Base-by-base conservation (phyloP, 2,797 vertebrate species). In the Epinephelus awoara region DNA sequence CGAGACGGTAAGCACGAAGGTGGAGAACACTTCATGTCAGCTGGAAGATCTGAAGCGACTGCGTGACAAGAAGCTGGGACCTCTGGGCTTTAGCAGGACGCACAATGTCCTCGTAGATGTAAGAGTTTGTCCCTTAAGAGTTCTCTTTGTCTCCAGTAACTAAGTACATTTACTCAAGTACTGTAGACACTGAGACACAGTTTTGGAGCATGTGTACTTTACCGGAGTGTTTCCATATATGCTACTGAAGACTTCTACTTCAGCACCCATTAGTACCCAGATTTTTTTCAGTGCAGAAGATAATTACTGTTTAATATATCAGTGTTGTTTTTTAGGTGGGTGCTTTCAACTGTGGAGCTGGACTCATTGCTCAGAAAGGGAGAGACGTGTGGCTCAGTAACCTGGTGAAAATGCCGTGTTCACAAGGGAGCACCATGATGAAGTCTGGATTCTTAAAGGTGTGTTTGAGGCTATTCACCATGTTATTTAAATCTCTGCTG, bases 391-490 rank as follows among this genome's bases (percentile, higher is more conserved):
- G 94, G 95, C 1, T 34, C 4, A 42, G 23, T 0, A 0, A 21
- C 40, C 72, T 80, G 40, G 95, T 96, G 72, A 95, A 94, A 84
- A 83, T 95, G 91, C 94, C 94, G 0, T 78, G n/a, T 64, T 56
- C 79, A 2, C 47, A 4, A 0, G 6, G 19, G 0, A 90, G 73
- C 56, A 0, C n/a, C 2, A 62, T 77, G 5, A 14, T 4, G 1
- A 73, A 69, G 44, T 1, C 34, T 3, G 15, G 14, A 55, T 0
- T 25, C 0, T 0, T 1, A 0, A 50, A 6, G 68, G 79, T 79
- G 46, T 1, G 63, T 73, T 12, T 21, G 25, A 67, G 4, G 2
- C 2, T 17, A 0, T 29, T 46, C 0, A 42, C 40, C 34, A 42
- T 42, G 40, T 11, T 42, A 11, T 10, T 42, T 42, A 12, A 1